Evolutionary conservation across 2,888 invertebrate genomes (phyloP).

Genomic region (Brachyptera risi): DNA sequence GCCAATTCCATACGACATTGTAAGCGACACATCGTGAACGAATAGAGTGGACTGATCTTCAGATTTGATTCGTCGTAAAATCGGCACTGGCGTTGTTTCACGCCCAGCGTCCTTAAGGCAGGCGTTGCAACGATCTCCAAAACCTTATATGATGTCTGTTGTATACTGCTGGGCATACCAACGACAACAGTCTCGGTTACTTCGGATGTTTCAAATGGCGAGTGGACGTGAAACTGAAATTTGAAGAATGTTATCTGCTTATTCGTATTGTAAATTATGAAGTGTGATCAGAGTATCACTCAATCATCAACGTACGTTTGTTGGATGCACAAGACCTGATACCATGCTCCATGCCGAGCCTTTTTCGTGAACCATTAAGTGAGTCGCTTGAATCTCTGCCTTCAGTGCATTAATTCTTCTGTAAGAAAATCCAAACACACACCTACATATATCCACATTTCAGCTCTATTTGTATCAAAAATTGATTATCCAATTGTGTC

Average conservation of each 20-base stretch:
- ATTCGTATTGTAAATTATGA: not conserved
- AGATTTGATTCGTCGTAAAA: slow-evolving; percentile 64
- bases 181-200: not conserved
- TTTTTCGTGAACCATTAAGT: too few relatives aligned
- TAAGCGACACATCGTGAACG: slow-evolving; percentile 68
- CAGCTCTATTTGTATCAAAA: too few relatives aligned
- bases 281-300: not conserved
- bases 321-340: too few relatives aligned
- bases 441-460: too few relatives aligned
- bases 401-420: too few relatives aligned
- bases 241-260: not conserved
- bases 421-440: too few relatives aligned
- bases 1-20: slow-evolving; percentile 67
- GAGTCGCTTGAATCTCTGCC: too few relatives aligned
- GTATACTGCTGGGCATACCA: not conserved
- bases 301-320: too few relatives aligned
- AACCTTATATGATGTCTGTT: not conserved
- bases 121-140: slow-evolving; percentile 9
- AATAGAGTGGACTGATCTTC: slow-evolving; percentile 58
- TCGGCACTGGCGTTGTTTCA: not conserved
- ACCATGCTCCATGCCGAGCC: too few relatives aligned
- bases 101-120: not conserved
- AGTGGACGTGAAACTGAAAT: slow-evolving; percentile 3
- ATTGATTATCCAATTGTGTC: too few relatives aligned
- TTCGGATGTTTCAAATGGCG: not conserved